Base-by-base conservation (phyloP, 2,113 vertebrate species). In the Clarias batrachus region DNA sequence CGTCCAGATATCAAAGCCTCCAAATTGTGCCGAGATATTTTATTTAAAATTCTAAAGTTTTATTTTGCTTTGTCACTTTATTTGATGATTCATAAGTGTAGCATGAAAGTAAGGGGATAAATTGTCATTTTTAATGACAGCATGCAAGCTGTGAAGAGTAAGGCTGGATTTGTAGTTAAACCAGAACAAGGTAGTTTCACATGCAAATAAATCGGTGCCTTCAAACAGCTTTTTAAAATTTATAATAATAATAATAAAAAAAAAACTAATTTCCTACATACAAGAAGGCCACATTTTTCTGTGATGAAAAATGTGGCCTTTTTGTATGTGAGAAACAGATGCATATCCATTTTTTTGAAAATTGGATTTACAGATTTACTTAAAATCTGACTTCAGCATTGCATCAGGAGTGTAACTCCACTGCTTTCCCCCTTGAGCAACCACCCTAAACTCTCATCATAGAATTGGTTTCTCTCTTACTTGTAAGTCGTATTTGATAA, bases 401-500 rank as follows among this genome's bases (percentile, higher is more conserved):
- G 78, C 30, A 1, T 37, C 54, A 56, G 52, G 11, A 30, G 7
- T 3, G 0, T 79, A 79, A 21, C 78, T 80, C 78, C 1, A 1
- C 10, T 60, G 27, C 23, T 52, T 54, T 52, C 8, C 37, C 25
- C 41, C 59, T 60, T 30, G 27, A 60, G 78, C 80, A 30, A 68
- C 14, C 13, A 16, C 41, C 62, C 3, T 52, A 48, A 52, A 65
- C 62, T n/a, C 60, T 54, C 81, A 70, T 19, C 57, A 14, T 1
- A 3, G 8, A 52, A 54, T 70, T 83, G 14, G 41, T 70, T 68
- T 70, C n/a, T 21, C 27, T 52, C 48, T 21, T 66, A 17, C 63
- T 83, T 56, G 16, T 30, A 27, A 56, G 25, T 23, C 30, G n/a
- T 21, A 30, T 54, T 83, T 66, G 63, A 83, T 83, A 56, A 83